Evolutionary conservation across 2,797 vertebrate genomes (phyloP).

Genomic region (Enoplosus armatus): DNA sequence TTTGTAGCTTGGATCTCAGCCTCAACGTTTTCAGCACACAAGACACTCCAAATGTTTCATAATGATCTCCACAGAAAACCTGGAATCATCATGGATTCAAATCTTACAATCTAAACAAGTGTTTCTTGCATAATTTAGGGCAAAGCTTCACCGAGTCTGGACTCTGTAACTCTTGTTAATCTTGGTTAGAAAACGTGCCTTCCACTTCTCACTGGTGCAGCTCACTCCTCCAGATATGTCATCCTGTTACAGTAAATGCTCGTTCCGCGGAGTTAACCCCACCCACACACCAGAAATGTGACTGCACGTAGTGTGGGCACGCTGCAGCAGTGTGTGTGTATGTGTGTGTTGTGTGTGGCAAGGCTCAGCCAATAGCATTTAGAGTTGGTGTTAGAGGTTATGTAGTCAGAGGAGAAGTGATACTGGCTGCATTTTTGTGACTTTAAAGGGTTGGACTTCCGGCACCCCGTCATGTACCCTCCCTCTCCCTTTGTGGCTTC

Average conservation of each 20-base stretch:
- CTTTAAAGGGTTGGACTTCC: conserved; percentile 81
- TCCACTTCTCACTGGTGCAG: conserved; percentile 51
- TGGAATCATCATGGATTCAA: conserved; percentile 10
- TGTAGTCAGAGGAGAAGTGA: conserved; percentile 69
- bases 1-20: conserved; percentile 16
- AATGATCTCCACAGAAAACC: conserved; percentile 6
- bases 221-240: conserved; percentile 69
- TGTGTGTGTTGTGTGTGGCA: conserved; percentile 40
- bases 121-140: conserved; percentile 39
- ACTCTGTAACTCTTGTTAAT: conserved; percentile 37
- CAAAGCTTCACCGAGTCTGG: conserved; percentile 22
- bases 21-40: neutral
- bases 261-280: conserved; percentile 71
- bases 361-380: conserved; percentile 69
- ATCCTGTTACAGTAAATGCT: conserved; percentile 77
- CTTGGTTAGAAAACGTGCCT: conserved; percentile 54
- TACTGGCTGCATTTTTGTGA: conserved; percentile 68
- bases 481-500: conserved; percentile 66
- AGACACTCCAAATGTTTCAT: conserved; percentile 22
- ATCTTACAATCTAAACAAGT: conserved; percentile 5
- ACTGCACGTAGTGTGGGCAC: conserved; percentile 68
- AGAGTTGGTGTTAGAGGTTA: conserved; percentile 68
- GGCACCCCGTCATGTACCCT: conserved; percentile 52
- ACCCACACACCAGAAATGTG: conserved; percentile 77
- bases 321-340: conserved; percentile 36